Conservation (phyloP, 2,113 vertebrate species). For the Tinamus guttatus region DNA sequence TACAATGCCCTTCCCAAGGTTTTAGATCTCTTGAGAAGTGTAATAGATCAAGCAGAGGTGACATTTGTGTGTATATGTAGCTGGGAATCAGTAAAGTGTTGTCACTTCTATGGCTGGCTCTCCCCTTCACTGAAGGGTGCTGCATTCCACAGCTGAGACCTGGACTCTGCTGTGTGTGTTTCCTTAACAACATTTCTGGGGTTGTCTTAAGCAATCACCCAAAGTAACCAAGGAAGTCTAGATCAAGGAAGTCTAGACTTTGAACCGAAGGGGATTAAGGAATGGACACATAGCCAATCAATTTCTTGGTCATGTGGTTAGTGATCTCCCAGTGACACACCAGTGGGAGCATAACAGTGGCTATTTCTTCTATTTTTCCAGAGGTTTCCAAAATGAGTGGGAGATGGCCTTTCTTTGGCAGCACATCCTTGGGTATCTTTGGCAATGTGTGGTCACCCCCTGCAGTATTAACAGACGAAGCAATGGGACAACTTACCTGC, state of each 20-base stretch:
- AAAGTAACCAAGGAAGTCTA: neutral
- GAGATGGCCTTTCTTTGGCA: neutral
- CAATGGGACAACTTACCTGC: neutral
- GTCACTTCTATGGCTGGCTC: neutral
- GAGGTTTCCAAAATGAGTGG: neutral
- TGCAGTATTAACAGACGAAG: too few species aligned
- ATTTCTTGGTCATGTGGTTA: too few species aligned
- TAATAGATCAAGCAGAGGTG: neutral
- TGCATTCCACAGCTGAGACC: neutral
- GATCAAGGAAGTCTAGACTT: too few species aligned
- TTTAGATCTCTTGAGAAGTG: neutral
- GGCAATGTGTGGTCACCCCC: neutral
- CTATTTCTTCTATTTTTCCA: neutral
- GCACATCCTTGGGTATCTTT: neutral
- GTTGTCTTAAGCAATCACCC: neutral
- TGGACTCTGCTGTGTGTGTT: fast-evolving
- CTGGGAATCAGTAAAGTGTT: neutral
- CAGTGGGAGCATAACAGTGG: neutral
- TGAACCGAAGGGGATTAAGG: too few species aligned
- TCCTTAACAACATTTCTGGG: neutral
- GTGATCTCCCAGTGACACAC: too few species aligned
- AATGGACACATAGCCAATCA: too few species aligned
- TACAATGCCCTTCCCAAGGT: neutral
- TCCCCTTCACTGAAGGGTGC: neutral
- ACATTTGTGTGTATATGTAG: neutral